Evolutionary conservation across 2,113 vertebrate genomes (phyloP).

Genomic region (Syngnathus floridae): DNA sequence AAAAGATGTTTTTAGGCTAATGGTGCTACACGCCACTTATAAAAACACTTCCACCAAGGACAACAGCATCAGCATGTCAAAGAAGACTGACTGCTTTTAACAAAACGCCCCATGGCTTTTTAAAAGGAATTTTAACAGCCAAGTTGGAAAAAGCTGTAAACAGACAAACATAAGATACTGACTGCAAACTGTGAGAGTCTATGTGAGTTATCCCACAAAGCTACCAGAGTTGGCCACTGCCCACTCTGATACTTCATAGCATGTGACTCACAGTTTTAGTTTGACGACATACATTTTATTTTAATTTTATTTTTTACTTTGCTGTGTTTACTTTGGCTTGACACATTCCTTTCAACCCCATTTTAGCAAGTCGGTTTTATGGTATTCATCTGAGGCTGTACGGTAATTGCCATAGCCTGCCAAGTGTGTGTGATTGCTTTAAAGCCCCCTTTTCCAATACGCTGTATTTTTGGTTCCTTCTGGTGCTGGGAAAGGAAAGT

Average conservation of each 20-base stretch:
- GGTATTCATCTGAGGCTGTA: neutral
- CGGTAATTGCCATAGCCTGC: neutral
- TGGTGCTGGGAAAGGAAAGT: neutral
- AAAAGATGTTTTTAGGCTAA: neutral
- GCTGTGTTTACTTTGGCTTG: neutral
- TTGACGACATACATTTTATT: neutral
- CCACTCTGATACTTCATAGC: conserved; percentile 16
- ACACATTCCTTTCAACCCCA: neutral
- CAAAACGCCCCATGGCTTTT: neutral
- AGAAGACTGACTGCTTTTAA: neutral
- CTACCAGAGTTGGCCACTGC: conserved; percentile 19
- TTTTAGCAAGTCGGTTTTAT: neutral
- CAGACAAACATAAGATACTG: neutral
- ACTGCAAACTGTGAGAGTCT: neutral
- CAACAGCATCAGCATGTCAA: neutral
- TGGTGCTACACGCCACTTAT: neutral
- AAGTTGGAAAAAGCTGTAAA: neutral
- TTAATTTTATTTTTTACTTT: neutral
- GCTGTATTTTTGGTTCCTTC: neutral
- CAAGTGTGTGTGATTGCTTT: neutral
- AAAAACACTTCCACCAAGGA: neutral
- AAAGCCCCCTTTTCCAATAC: neutral
- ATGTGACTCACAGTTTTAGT: conserved; percentile 27
- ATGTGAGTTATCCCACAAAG: conserved; percentile 24
- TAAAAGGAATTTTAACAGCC: neutral